phyloP scores from a whole-genome alignment of 2,888 invertebrate species.

The Reticulitermes lucifugus region DNA sequence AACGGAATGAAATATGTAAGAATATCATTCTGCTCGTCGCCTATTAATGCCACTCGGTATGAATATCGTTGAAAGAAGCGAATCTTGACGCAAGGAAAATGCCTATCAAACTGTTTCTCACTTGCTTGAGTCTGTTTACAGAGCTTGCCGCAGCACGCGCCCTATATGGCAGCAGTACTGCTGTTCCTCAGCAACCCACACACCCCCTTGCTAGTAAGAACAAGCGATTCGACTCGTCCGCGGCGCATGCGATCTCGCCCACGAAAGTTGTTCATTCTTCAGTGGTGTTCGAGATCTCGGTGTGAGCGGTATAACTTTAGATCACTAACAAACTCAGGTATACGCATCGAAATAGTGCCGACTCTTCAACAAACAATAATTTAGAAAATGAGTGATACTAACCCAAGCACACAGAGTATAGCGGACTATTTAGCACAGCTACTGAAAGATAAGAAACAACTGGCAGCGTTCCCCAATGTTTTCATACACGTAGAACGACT shows the following conservation, averaged over 20 bases:
- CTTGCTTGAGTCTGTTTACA: constrained; percentile 47
- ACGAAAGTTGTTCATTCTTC: constrained; percentile 42
- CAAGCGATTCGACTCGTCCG: constrained; percentile 47
- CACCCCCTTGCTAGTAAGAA: constrained; percentile 41
- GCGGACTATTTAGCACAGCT: constrained; percentile 99
- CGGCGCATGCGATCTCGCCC: constrained; percentile 45
- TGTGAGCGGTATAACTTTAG: constrained; percentile 41
- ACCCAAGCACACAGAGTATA: constrained; percentile 90
- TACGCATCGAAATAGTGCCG: constrained; percentile 42
- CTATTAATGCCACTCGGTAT: not conserved
- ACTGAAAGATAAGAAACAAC: constrained; percentile 99
- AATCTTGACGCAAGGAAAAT: constrained; percentile 3
- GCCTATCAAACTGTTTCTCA: not conserved
- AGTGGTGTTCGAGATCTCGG: constrained; percentile 51
- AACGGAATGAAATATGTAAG: not conserved
- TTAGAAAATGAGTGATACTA: constrained; percentile 55
- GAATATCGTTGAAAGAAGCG: constrained; percentile 27
- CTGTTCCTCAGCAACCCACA: constrained; percentile 42
- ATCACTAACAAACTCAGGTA: constrained; percentile 40
- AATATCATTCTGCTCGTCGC: not conserved
- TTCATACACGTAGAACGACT: constrained; percentile 99
- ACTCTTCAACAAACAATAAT: constrained; percentile 19
- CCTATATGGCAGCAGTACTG: constrained; percentile 53
- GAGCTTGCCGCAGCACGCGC: constrained; percentile 46
- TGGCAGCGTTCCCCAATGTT: constrained; percentile 99